Conservation (phyloP, 1,140 invertebrate species). For the Cheumatopsyche charites region DNA sequence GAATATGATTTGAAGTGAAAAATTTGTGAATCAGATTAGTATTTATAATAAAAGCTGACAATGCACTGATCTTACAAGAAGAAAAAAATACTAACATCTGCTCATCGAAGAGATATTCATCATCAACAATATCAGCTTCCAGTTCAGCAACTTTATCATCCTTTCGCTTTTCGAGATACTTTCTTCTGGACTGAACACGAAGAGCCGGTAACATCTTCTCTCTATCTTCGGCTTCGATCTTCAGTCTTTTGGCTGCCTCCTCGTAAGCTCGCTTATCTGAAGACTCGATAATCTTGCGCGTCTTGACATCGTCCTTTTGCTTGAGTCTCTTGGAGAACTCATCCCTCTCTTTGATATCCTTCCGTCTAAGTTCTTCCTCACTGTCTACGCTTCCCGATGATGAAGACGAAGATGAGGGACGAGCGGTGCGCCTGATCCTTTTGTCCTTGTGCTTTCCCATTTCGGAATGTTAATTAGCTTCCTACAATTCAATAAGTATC, state of each 20-base stretch:
- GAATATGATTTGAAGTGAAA: no score
- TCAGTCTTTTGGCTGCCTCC: constrained; percentile 91
- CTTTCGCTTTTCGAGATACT: constrained; percentile 95
- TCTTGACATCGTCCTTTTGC: constrained; percentile 89
- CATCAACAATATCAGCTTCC: constrained; percentile 94
- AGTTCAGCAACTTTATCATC: constrained; percentile 96
- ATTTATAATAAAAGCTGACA: constrained; percentile 14
- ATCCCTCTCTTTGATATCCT: constrained; percentile 91
- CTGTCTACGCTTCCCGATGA: constrained; percentile 65
- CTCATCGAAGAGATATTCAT: constrained; percentile 94
- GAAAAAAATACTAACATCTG: constrained; percentile 60
- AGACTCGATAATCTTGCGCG: constrained; percentile 77
- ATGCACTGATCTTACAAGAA: neutral
- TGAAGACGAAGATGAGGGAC: constrained; percentile 57
- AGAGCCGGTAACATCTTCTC: constrained; percentile 88
- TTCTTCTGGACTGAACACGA: constrained; percentile 87
- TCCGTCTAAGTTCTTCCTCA: constrained; percentile 70
- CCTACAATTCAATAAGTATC: no score
- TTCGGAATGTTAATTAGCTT: no score
- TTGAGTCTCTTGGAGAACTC: constrained; percentile 90
- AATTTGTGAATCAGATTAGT: no score
- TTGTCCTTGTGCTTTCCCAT: constrained; percentile 53
- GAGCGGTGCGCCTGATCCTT: constrained; percentile 61
- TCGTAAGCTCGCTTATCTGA: constrained; percentile 81
- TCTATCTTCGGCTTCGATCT: constrained; percentile 83